These are phyloP conservation scores for Unio pictorum DNA, from an alignment of 2,888 invertebrate genomes.

Conservation along the genomic window DNA sequence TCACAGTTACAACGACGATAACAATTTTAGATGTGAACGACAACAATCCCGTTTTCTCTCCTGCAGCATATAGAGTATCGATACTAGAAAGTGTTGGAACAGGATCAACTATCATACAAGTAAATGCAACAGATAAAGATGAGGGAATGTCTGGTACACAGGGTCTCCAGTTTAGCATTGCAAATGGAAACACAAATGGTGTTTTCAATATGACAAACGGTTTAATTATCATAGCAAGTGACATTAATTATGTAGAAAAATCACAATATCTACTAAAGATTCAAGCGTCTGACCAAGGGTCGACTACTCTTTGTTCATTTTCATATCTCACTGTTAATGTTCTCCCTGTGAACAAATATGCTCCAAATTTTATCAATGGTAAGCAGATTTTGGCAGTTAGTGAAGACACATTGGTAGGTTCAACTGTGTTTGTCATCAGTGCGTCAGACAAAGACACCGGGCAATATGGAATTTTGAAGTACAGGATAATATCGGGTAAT, in stretches of 20 bases:
- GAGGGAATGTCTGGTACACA: slow-evolving; percentile 42
- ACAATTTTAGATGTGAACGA: slow-evolving; percentile 95
- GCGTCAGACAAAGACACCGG: slow-evolving; percentile 55
- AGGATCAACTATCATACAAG: slow-evolving; percentile 22
- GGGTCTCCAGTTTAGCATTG: slow-evolving; percentile 37
- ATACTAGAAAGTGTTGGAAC: slow-evolving; percentile 85
- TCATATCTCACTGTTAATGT: slow-evolving; percentile 40
- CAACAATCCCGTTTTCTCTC: slow-evolving; percentile 93
- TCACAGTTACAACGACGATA: slow-evolving; percentile 77
- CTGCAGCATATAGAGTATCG: slow-evolving; percentile 91
- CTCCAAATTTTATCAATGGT: slow-evolving; percentile 39
- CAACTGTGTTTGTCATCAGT: slow-evolving; percentile 34
- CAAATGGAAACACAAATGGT: slow-evolving; percentile 41
- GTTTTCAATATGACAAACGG: slow-evolving; percentile 28
- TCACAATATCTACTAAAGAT: slow-evolving; percentile 45
- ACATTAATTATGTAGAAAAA: slow-evolving; percentile 52
- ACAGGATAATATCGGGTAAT: slow-evolving; percentile 20
- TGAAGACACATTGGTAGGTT: slow-evolving; percentile 46
- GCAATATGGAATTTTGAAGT: slow-evolving; percentile 30
- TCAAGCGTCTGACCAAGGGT: slow-evolving; percentile 50
- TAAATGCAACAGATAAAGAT: slow-evolving; percentile 40
- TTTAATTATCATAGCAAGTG: slow-evolving; percentile 32
- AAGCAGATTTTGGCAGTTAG: slow-evolving; percentile 35
- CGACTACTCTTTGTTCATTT: slow-evolving; percentile 35
- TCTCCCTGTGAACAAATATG: slow-evolving; percentile 53